phyloP scores from a whole-genome alignment of 2,113 vertebrate species.

The Sakesphorus luctuosus region DNA sequence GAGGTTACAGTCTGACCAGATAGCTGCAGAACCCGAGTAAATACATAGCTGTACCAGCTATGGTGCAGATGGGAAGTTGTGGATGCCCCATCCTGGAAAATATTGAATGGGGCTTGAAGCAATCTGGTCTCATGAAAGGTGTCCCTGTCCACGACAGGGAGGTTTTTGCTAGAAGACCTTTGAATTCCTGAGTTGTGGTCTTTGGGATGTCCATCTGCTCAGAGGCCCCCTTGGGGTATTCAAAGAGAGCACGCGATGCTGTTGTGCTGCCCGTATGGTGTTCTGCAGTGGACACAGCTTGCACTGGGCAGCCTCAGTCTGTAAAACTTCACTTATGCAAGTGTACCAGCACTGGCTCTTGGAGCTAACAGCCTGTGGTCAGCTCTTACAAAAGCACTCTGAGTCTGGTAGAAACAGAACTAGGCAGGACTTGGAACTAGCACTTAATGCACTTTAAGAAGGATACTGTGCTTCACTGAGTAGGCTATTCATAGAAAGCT shows the following conservation, averaged over 20 bases:
- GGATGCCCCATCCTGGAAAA: background rate
- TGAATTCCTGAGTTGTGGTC: background rate
- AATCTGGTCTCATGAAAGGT: background rate
- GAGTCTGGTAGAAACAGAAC: background rate
- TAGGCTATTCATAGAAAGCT: background rate
- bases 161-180: background rate
- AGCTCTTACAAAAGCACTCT: background rate
- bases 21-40: background rate
- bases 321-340: background rate
- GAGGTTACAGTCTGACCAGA: background rate
- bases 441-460: background rate
- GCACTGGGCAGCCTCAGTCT: background rate
- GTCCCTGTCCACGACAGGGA: background rate
- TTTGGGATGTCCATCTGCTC: background rate
- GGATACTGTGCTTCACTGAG: background rate
- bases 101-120: background rate
- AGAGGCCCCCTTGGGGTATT: fast-evolving
- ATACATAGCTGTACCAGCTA: background rate
- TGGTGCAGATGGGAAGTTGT: background rate
- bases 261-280: background rate
- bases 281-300: background rate
- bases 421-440: background rate
- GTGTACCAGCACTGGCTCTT: background rate
- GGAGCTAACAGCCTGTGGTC: background rate
- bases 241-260: background rate